Conservation (phyloP, 2,888 invertebrate genomes). For the Serrognathus titanus region DNA sequence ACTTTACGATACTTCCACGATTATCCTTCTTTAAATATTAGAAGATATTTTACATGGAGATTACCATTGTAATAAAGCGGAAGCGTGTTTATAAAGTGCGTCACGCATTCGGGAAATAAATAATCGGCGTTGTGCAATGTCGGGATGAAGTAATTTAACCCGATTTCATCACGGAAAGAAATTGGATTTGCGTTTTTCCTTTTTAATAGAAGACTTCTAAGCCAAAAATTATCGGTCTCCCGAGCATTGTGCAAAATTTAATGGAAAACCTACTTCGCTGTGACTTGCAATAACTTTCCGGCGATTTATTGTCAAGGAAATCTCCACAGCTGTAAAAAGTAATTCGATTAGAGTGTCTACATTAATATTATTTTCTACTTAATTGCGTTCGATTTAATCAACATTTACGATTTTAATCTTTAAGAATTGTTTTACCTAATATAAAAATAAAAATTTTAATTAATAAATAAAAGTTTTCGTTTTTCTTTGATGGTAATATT, state of each 20-base stretch:
- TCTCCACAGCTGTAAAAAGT: no score
- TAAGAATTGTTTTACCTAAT: no score
- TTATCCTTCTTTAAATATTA: slow-evolving; percentile 35
- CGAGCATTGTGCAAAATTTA: slow-evolving; percentile 33
- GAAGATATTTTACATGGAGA: slow-evolving; percentile 23
- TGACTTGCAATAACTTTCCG: background rate
- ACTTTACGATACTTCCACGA: slow-evolving; percentile 39
- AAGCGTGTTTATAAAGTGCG: no score
- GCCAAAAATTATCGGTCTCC: slow-evolving; percentile 35
- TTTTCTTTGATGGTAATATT: no score
- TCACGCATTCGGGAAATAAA: no score
- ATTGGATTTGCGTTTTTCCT: slow-evolving; percentile 35
- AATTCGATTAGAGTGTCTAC: no score
- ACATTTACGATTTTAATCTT: no score
- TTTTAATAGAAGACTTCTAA: slow-evolving; percentile 33
- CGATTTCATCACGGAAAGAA: slow-evolving; percentile 32
- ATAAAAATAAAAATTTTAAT: no score
- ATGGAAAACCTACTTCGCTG: slow-evolving; percentile 25
- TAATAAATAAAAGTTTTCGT: no score
- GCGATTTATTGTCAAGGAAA: background rate
- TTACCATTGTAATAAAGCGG: no score
- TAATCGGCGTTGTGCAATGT: background rate
- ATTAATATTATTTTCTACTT: no score
- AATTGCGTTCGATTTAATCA: no score
- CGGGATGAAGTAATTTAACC: slow-evolving; percentile 5